Conservation (phyloP, 2,888 invertebrate species). For the Tinea pellionella region DNA sequence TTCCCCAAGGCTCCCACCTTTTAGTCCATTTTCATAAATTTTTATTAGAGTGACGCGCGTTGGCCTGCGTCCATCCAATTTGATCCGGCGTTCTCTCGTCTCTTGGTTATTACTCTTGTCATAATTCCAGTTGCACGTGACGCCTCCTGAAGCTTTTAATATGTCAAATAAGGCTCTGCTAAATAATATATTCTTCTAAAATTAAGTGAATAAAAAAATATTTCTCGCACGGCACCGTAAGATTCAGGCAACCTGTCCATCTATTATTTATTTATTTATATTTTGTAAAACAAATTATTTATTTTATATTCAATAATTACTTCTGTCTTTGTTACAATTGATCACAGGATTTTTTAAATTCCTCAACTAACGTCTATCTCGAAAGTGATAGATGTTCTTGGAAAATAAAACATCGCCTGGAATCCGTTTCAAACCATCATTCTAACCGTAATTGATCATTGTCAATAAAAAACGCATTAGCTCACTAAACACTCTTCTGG, state of each 20-base stretch:
- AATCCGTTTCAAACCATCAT: not conserved
- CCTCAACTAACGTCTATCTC: not conserved
- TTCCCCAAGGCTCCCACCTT: constrained; percentile 30
- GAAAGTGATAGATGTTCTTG: constrained; percentile 1
- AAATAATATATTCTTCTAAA: not conserved
- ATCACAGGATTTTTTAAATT: not conserved
- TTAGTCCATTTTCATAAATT: constrained; percentile 26
- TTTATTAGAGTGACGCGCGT: constrained; percentile 31
- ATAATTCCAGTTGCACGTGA: not conserved
- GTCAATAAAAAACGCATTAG: constrained; percentile 13
- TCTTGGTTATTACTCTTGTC: not conserved
- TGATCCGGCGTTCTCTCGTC: constrained; percentile 18
- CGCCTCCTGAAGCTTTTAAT: not conserved
- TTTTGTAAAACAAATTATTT: too few species aligned
- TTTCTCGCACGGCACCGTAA: too few species aligned
- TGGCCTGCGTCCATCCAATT: constrained; percentile 29
- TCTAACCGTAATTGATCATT: constrained; percentile 2
- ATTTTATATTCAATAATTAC: too few species aligned
- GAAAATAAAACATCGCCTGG: not conserved
- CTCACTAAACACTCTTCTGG: constrained; percentile 3
- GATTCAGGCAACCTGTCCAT: too few species aligned
- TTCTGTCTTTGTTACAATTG: not conserved
- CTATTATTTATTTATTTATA: too few species aligned
- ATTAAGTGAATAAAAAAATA: too few species aligned
- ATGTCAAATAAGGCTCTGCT: not conserved